phyloP scores from a whole-genome alignment of 2,113 vertebrate species.

The Aptenodytes patagonicus region DNA sequence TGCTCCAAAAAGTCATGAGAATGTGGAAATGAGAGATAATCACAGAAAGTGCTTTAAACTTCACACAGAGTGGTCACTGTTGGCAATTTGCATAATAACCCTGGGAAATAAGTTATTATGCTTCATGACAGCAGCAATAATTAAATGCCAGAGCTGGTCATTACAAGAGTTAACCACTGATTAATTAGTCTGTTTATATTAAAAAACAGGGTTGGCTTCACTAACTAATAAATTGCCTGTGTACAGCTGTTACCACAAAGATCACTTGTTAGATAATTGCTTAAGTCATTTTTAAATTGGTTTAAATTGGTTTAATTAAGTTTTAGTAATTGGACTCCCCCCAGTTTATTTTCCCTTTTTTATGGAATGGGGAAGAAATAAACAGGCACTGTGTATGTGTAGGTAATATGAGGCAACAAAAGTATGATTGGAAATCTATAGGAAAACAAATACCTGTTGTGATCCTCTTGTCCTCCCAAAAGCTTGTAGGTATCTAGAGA shows the following conservation, averaged over 20 bases:
- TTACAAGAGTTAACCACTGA: conserved; percentile 48
- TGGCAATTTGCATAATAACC: conserved; percentile 37
- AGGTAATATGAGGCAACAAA: background rate
- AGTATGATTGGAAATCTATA: background rate
- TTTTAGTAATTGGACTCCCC: conserved; percentile 5
- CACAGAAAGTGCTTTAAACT: background rate
- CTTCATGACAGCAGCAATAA: background rate
- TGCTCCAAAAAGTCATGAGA: background rate
- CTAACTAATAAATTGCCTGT: conserved; percentile 48
- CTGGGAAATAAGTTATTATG: background rate
- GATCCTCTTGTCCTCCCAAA: background rate
- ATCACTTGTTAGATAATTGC: conserved; percentile 61
- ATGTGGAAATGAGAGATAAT: background rate
- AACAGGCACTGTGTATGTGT: background rate
- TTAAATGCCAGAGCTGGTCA: conserved; percentile 21
- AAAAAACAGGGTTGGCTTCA: conserved; percentile 32
- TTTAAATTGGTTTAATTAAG: conserved; percentile 64
- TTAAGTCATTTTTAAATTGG: conserved; percentile 55
- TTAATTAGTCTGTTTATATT: conserved; percentile 66
- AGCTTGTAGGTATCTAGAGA: background rate
- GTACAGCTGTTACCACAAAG: conserved; percentile 42
- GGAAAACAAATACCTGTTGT: background rate
- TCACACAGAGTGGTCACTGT: conserved; percentile 9
- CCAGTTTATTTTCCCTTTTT: background rate
- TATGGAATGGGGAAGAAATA: background rate